Evolutionary conservation across 2,113 vertebrate species (phyloP).

Genomic region (Xiphorhynchus elegans): DNA sequence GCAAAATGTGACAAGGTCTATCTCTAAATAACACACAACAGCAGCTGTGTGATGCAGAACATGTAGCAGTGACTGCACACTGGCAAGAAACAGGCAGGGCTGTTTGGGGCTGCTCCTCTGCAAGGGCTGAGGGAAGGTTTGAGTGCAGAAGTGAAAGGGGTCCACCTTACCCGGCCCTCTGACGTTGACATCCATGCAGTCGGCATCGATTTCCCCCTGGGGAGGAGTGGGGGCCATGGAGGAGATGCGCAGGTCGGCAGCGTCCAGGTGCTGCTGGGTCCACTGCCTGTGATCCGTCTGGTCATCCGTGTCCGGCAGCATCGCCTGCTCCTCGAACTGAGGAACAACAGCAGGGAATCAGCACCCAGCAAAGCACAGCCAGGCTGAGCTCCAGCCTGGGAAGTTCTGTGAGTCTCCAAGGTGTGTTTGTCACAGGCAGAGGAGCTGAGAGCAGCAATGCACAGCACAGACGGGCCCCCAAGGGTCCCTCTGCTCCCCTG

Average conservation of each 20-base stretch:
- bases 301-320: conserved; percentile 81
- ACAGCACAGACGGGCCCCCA: accelerated
- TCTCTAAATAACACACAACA: not conserved
- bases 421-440: not conserved
- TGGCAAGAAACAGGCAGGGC: not conserved
- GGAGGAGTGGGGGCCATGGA: conserved; percentile 95
- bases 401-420: not conserved
- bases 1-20: not conserved
- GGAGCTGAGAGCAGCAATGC: not conserved
- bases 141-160: not conserved
- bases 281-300: conserved; percentile 95
- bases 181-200: conserved; percentile 97
- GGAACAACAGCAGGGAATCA: not conserved
- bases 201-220: conserved; percentile 92
- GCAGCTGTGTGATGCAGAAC: not conserved
- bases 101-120: not conserved
- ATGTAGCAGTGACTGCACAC: not conserved
- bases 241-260: conserved; percentile 91
- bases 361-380: not conserved
- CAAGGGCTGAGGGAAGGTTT: not conserved
- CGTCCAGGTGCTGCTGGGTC: conserved; percentile 98
- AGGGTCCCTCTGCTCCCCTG: not conserved
- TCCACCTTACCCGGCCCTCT: conserved; percentile 87
- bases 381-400: not conserved
- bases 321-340: conserved; percentile 90